phyloP scores from a whole-genome alignment of 35 echinoderm and acorn worm genomes.

The Lytechinus pictus region DNA sequence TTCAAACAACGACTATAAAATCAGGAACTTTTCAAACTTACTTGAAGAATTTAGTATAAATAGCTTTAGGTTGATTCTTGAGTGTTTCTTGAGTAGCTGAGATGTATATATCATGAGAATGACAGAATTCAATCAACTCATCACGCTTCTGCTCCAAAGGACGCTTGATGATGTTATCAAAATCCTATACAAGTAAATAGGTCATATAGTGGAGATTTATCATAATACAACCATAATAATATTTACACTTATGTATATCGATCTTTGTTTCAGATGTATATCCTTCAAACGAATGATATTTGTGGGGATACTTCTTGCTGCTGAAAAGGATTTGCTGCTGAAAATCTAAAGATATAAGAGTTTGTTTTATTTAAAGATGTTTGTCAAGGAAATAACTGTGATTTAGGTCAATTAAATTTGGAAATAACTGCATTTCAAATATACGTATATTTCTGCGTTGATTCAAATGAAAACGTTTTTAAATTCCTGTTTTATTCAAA shows the following conservation, averaged over 20 bases:
- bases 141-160: constrained; percentile 68
- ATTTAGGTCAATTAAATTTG: no score
- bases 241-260: no score
- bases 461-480: no score
- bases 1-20: no score
- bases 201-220: not conserved
- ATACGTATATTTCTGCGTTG: no score
- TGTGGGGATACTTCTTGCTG: no score
- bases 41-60: constrained; percentile 75
- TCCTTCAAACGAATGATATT: not conserved
- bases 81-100: constrained; percentile 55
- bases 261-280: not conserved
- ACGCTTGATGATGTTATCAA: constrained; percentile 64
- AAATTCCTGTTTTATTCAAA: no score
- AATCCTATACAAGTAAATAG: constrained; percentile 68
- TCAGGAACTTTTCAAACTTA: constrained; percentile 31
- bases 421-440: no score
- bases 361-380: no score
- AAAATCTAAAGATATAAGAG: no score
- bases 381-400: no score
- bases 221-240: not conserved
- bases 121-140: constrained; percentile 72
- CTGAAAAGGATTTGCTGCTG: no score
- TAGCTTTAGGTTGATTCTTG: constrained; percentile 53
- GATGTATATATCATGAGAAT: constrained; percentile 58